A percentile compares a stretch with the other conserved stretches of the same genome.
Evolutionary conservation across 2,888 invertebrate species (phyloP).

Genomic region (Metellina segmentata): DNA sequence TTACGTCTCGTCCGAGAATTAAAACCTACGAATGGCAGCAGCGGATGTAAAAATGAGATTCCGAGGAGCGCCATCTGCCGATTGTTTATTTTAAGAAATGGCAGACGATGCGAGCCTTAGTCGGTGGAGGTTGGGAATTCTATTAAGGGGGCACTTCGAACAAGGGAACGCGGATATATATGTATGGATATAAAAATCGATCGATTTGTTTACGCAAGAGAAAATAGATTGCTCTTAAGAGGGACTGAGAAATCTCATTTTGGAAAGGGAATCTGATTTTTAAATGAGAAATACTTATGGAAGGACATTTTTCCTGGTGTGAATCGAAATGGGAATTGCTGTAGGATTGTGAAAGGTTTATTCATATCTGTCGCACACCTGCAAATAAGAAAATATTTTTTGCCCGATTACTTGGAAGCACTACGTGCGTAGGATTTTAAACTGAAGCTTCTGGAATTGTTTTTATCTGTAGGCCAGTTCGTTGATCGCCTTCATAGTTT

Average conservation of each 20-base stretch:
- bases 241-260: slow-evolving; percentile 34
- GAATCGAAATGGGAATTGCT: slow-evolving; percentile 29
- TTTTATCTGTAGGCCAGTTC: too few relatives aligned
- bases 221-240: slow-evolving; percentile 51
- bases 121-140: slow-evolving; percentile 32
- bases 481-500: too few relatives aligned
- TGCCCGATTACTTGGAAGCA: too few relatives aligned
- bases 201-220: slow-evolving; percentile 51
- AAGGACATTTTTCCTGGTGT: background rate
- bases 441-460: too few relatives aligned
- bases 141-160: slow-evolving; percentile 44
- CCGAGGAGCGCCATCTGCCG: slow-evolving; percentile 60
- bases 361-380: slow-evolving; percentile 48
- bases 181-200: slow-evolving; percentile 40
- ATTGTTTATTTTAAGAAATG: slow-evolving; percentile 65
- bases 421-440: too few relatives aligned
- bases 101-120: slow-evolving; percentile 24
- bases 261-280: slow-evolving; percentile 33
- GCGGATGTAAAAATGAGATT: slow-evolving; percentile 66
- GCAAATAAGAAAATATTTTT: background rate
- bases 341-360: slow-evolving; percentile 24
- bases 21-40: slow-evolving; percentile 66
- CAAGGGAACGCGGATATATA: background rate
- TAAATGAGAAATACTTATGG: slow-evolving; percentile 16
- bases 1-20: slow-evolving; percentile 70